Evolutionary conservation across 2,888 invertebrate genomes (phyloP).

Genomic region (Heliconius charithonia): DNA sequence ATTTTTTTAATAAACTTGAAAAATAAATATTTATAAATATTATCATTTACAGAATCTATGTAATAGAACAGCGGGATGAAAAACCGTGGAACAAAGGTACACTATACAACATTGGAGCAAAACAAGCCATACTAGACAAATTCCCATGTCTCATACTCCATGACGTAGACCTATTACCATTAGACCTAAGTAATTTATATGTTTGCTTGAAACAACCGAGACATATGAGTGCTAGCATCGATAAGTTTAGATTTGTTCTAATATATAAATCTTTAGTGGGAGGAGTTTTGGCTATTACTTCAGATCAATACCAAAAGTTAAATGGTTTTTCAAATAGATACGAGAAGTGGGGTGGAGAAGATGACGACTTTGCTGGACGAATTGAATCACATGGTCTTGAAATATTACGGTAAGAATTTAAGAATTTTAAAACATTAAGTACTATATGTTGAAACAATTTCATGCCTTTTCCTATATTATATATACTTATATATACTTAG

Average conservation of each 20-base stretch:
- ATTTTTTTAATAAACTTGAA: background rate
- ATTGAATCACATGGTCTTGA: slow-evolving; percentile 56
- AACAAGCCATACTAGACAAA: slow-evolving; percentile 87
- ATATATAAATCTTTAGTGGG: slow-evolving; percentile 64
- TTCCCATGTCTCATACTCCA: slow-evolving; percentile 94
- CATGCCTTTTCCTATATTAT: too few species aligned
- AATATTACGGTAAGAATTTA: slow-evolving; percentile 55
- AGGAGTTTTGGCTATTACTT: slow-evolving; percentile 69
- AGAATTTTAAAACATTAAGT: background rate
- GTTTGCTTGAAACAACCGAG: slow-evolving; percentile 90
- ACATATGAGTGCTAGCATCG: slow-evolving; percentile 94
- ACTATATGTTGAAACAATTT: too few species aligned
- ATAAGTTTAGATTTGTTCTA: slow-evolving; percentile 84
- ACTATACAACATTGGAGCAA: slow-evolving; percentile 93
- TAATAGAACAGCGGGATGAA: slow-evolving; percentile 91
- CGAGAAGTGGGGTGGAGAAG: slow-evolving; percentile 78
- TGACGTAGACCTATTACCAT: slow-evolving; percentile 94
- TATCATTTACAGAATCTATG: slow-evolving; percentile 85
- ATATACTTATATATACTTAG: too few species aligned
- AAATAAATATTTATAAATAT: too few species aligned
- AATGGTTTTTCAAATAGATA: slow-evolving; percentile 76
- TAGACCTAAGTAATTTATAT: slow-evolving; percentile 91
- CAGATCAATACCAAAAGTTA: slow-evolving; percentile 63
- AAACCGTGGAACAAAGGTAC: slow-evolving; percentile 94
- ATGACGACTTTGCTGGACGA: slow-evolving; percentile 71